phyloP scores from a whole-genome alignment of 1,140 invertebrate species.

The Zaprionus camerounensis region DNA sequence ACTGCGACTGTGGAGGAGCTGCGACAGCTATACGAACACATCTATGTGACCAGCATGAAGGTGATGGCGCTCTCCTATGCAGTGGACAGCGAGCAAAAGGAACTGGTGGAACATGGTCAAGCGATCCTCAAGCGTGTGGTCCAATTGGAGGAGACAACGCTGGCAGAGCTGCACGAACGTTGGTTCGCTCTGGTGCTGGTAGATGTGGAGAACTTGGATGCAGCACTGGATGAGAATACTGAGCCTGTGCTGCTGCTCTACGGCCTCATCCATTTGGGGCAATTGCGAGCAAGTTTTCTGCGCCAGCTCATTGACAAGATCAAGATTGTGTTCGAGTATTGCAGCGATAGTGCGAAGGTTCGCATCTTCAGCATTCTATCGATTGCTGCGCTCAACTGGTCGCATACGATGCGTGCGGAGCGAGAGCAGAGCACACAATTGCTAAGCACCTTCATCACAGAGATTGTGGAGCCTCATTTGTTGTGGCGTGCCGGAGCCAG shows the following conservation, averaged over 20 bases:
- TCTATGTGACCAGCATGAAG: constrained; percentile 65
- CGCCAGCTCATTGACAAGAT: constrained; percentile 59
- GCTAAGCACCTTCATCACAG: constrained; percentile 74
- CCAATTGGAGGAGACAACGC: constrained; percentile 23
- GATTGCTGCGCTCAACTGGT: constrained; percentile 69
- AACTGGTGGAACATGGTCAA: constrained; percentile 20
- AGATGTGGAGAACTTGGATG: constrained; percentile 74
- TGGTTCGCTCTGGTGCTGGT: constrained; percentile 55
- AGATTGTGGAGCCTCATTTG: constrained; percentile 90
- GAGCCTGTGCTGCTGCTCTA: constrained; percentile 75
- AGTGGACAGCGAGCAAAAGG: not conserved
- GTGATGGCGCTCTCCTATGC: constrained; percentile 59
- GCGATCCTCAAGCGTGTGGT: constrained; percentile 49
- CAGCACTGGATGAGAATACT: constrained; percentile 60
- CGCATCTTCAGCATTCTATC: constrained; percentile 76
- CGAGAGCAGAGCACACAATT: constrained; percentile 58
- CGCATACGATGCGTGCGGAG: constrained; percentile 48
- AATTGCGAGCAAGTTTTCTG: constrained; percentile 64
- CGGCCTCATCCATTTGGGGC: constrained; percentile 70
- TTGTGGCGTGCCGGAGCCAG: constrained; percentile 93
- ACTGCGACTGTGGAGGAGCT: constrained; percentile 49
- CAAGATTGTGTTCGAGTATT: constrained; percentile 69
- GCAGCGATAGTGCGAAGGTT: constrained; percentile 67
- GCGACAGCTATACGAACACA: constrained; percentile 39
- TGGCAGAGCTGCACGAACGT: constrained; percentile 56